A percentile compares a stretch with the other conserved stretches of the same genome.
Conservation (phyloP, 1,140 invertebrate genomes). For the Ceratina japonica region DNA sequence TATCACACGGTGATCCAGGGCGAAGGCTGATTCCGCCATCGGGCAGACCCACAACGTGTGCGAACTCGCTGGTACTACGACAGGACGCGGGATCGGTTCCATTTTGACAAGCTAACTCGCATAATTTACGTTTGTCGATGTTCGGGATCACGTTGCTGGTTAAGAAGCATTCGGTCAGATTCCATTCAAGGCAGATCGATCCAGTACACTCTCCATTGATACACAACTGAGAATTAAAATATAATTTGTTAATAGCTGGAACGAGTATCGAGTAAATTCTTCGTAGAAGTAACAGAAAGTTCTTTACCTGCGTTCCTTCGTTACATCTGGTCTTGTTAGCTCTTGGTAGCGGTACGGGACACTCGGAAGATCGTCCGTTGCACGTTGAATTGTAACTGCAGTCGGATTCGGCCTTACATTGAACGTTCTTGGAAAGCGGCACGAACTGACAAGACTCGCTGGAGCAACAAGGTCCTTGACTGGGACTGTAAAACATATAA, state of each 20-base stretch:
- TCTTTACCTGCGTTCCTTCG: slow-evolving; percentile 85
- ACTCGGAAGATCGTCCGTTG: slow-evolving; percentile 91
- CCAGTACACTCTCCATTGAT: slow-evolving; percentile 95
- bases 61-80: slow-evolving; percentile 92
- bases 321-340: slow-evolving; percentile 92
- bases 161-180: slow-evolving; percentile 97
- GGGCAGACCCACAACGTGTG: slow-evolving; percentile 86
- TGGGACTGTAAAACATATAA: slow-evolving; percentile 84
- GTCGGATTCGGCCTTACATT: slow-evolving; percentile 92
- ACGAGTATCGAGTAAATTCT: not conserved
- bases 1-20: slow-evolving; percentile 98
- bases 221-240: slow-evolving; percentile 87
- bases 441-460: slow-evolving; percentile 91
- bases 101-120: slow-evolving; percentile 97
- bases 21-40: slow-evolving; percentile 92
- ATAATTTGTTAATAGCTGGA: not conserved
- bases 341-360: slow-evolving; percentile 89
- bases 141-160: slow-evolving; percentile 91
- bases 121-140: slow-evolving; percentile 92
- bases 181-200: slow-evolving; percentile 97
- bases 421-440: slow-evolving; percentile 81
- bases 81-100: slow-evolving; percentile 88
- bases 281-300: not conserved
- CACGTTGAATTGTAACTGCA: slow-evolving; percentile 93
- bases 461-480: slow-evolving; percentile 97